A percentile compares a stretch with the other conserved stretches of the same genome.
These are phyloP conservation scores for Pectinophora gossypiella DNA, from an alignment of 1,140 invertebrate species.

Conservation along the genomic window DNA sequence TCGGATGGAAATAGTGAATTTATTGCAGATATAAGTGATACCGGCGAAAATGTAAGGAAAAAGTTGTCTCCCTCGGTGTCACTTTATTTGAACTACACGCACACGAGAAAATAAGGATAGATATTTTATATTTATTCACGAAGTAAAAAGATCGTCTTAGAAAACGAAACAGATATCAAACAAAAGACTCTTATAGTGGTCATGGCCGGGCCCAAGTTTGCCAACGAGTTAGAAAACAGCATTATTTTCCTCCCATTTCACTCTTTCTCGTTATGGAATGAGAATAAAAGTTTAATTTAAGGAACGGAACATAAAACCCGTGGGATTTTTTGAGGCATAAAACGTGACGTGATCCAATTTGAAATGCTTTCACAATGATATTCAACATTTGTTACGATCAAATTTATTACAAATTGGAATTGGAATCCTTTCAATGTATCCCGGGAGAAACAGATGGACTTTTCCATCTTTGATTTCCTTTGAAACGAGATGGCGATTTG, in stretches of 20 bases:
- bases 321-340: background rate
- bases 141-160: no score
- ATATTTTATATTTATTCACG: no score
- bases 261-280: background rate
- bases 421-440: constrained; percentile 11
- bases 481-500: background rate
- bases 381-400: constrained; percentile 10
- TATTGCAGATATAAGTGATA: background rate
- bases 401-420: constrained; percentile 18
- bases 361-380: constrained; percentile 5
- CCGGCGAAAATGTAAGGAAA: no score
- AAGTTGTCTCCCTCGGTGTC: no score
- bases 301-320: background rate
- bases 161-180: background rate
- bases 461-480: background rate
- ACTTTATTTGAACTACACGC: no score
- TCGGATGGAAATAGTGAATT: constrained; percentile 9
- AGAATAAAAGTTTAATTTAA: constrained; percentile 1
- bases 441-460: constrained; percentile 3
- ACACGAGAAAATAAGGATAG: no score
- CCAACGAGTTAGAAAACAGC: background rate
- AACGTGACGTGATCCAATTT: constrained; percentile 12
- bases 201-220: no score
- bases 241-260: background rate
- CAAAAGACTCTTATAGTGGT: no score